Evolutionary conservation across 2,797 vertebrate species (phyloP).

Genomic region (Myotis vivesi): DNA sequence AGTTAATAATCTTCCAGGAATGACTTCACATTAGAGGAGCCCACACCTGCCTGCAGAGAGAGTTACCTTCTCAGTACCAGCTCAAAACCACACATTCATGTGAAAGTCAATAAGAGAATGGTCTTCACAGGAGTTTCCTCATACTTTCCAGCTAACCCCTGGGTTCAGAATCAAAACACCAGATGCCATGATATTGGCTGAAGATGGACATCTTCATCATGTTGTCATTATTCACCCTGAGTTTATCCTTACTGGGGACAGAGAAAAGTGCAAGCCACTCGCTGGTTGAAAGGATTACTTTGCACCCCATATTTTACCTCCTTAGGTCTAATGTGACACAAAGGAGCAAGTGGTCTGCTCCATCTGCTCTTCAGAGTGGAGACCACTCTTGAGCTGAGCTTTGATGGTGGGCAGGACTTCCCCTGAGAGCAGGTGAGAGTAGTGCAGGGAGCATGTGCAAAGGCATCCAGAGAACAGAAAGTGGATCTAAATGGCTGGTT

Average conservation of each 20-base stretch:
- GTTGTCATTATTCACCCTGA: neutral
- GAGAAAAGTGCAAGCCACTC: neutral
- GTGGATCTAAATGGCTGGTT: neutral
- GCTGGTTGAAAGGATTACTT: neutral
- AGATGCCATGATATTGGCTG: neutral
- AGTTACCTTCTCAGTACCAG: neutral
- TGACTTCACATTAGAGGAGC: neutral
- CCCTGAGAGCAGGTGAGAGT: neutral
- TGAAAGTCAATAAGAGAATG: neutral
- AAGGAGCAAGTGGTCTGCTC: neutral
- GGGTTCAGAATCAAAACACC: neutral
- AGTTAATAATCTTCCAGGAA: neutral
- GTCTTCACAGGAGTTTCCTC: neutral
- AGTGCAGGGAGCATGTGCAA: fast-evolving
- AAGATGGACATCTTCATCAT: neutral
- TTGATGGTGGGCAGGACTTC: neutral
- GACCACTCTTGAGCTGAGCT: neutral
- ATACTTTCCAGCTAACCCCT: neutral
- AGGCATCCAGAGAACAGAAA: neutral
- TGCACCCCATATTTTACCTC: neutral
- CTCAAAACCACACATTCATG: neutral
- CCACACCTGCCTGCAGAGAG: neutral
- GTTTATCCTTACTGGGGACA: neutral
- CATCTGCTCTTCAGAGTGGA: neutral
- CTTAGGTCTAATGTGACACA: neutral